Percentiles rank a stretch among this genome's conserved stretches.
Evolutionary conservation across 2,113 vertebrate species (phyloP).

Genomic region (Poicephalus meyeri): DNA sequence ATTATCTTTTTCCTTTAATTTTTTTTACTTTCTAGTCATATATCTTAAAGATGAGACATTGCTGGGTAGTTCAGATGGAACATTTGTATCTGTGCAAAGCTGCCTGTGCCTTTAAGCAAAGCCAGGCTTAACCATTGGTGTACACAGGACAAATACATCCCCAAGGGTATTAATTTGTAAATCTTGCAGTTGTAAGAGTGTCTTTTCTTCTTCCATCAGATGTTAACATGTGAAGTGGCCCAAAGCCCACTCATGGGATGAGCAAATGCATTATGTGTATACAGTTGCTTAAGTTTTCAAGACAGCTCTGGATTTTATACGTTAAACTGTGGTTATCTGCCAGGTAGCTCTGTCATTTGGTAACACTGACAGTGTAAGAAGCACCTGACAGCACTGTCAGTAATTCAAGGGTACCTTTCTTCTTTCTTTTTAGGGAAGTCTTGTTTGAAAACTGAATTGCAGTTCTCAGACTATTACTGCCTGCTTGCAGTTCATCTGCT

Average conservation of each 20-base stretch:
- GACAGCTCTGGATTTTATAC: not conserved
- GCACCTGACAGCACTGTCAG: not conserved
- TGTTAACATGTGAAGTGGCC: not conserved
- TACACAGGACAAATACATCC: not conserved
- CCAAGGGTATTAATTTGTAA: not conserved
- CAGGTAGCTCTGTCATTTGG: not conserved
- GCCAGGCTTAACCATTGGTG: not conserved
- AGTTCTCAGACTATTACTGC: constrained; percentile 97
- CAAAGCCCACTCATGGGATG: not conserved
- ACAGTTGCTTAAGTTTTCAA: not conserved
- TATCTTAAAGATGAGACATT: not conserved
- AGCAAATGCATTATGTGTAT: not conserved
- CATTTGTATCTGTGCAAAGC: not conserved
- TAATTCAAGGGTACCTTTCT: not conserved
- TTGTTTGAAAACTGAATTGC: constrained; percentile 94
- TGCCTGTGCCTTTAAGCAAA: not conserved
- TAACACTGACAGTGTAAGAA: not conserved
- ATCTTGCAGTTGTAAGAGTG: not conserved
- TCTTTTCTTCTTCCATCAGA: not conserved
- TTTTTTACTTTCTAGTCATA: not conserved
- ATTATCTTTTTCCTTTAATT: not conserved
- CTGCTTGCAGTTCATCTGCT: constrained; percentile 95
- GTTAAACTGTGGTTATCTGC: not conserved
- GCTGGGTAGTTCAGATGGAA: not conserved
- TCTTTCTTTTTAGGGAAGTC: constrained; percentile 76